Percentiles rank a stretch among this genome's conserved stretches.
Evolutionary conservation across 2,113 vertebrate species (phyloP).

Genomic region (Rhinolophus sinicus): DNA sequence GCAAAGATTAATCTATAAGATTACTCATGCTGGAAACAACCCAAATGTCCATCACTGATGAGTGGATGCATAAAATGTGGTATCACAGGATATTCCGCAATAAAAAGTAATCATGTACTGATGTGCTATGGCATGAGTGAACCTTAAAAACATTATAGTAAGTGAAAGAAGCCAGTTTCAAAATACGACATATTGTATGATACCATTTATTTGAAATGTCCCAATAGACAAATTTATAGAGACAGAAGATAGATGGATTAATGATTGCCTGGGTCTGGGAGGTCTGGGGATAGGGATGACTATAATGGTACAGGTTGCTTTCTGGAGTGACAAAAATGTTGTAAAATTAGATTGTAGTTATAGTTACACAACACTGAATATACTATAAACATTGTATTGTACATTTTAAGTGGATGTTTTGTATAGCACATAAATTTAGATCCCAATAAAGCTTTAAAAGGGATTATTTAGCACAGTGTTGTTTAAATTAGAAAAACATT

Average conservation of each 20-base stretch:
- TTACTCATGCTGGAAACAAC: not conserved
- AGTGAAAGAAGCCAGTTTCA: not conserved
- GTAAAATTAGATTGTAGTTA: slow-evolving; percentile 11
- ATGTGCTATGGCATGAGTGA: not conserved
- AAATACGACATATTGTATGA: not conserved
- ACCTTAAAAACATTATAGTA: not conserved
- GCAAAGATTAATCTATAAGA: not conserved
- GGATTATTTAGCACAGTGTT: not conserved
- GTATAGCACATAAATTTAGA: not conserved
- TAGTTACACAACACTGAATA: not conserved
- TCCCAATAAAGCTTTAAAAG: slow-evolving; percentile 23
- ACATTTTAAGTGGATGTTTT: not conserved
- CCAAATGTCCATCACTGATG: not conserved
- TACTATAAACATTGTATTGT: not conserved
- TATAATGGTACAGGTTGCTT: not conserved
- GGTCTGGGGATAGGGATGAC: not conserved
- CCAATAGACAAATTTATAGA: not conserved
- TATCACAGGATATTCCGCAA: not conserved
- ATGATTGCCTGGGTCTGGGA: not conserved
- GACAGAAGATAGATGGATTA: not conserved
- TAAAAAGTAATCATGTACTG: not conserved
- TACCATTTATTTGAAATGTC: not conserved
- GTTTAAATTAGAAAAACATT: slow-evolving; percentile 11
- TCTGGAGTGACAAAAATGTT: not conserved
- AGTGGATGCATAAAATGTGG: not conserved